Evolutionary conservation across 2,888 invertebrate genomes (phyloP), one percentile per base, ranked within the genome.

Genomic region (Dynastes maya): DNA sequence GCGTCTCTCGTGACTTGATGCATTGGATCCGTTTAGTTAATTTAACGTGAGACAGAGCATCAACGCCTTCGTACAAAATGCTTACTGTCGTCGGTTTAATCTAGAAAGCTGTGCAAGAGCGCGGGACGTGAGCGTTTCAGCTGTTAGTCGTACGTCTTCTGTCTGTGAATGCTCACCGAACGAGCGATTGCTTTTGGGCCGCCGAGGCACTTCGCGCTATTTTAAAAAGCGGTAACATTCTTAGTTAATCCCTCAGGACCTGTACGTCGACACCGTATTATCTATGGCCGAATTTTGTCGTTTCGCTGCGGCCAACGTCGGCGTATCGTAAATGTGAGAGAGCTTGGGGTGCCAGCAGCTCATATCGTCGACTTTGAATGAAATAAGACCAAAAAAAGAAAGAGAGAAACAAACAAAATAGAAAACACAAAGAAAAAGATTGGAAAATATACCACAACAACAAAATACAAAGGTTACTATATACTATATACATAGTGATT

Each of bases 241-340:
- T 81, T 80, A 78, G 80, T 81, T 84, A 85, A 85, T 85, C 85
- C 85, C 84, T 83, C 82, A 81, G 83, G 85, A 85, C 83, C 83
- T 84, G 82, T 82, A 82, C 83, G 85, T 85, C 84, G 83, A 82
- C 85, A 82, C 84, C 82, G 83, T 83, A 85, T 85, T 84, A 84
- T 81, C 82, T 77, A 72, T 75, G 77, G 77, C 77, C 77, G 61
- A 77, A 77, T 77, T 77, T 77, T 61, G 13, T 58, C 32, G 5
- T 5, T 58, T 5, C 32, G 32, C n/a, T 63, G 45, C 45, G 29
- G 53, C 55, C 51, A 22, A 53, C 32, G n/a, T 51, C 70, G 22
- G 9, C 40, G 61, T 61, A 32, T 63, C 8, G 13, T 29, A 11
- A 9, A 32, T 32, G 63, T 32, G 63, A 29, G 63, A n/a, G 13